Base-by-base conservation (phyloP, 2,888 invertebrate species). In the Dione juno region DNA sequence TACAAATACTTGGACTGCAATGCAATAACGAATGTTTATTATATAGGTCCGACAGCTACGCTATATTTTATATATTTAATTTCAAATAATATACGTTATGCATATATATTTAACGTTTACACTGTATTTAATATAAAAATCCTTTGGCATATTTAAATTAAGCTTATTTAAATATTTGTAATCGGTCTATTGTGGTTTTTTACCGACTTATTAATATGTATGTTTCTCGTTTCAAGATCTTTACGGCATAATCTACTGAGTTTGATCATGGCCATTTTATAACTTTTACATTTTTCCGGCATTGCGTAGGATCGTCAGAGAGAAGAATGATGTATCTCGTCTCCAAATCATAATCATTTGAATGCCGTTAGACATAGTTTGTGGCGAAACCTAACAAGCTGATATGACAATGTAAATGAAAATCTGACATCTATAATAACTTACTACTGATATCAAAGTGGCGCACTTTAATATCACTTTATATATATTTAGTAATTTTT, bases 1-100 rank as follows among this genome's bases (percentile, higher is more conserved):
- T 73, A 66, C 70, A 69, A 69, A 71, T 58, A 70, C 54, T 73
- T 70, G 65, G 58, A 71, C 53, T 54, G 54, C 52, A 41, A 67
- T 65, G 50, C 66, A 65, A 37, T 54, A 52, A 16, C 21, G 28
- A 37, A 40, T 66, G 70, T 68, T 45, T 64, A 53, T 73, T 66
- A 19, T n/a, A 61, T 11, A 59, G 40, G 75, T 58, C 16, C 35
- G 67, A 66, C 68, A 48, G 41, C 68, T 16, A 13, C 35, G 37
- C 11, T 40, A 1, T 16, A 28, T 5, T 28, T 45, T 58, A 14
- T 28, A 13, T 57, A 37, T 57, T 10, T 13, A 11, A 28, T 28
- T 53, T 13, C 14, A 14, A 43, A 43, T 43, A 48, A n/a, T 45
- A 1, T 45, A 1, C n/a, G 14, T 2, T 45, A 45, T 45, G 14